Base-by-base conservation (phyloP, 2,888 invertebrate species). In the Ethmia dodecea region DNA sequence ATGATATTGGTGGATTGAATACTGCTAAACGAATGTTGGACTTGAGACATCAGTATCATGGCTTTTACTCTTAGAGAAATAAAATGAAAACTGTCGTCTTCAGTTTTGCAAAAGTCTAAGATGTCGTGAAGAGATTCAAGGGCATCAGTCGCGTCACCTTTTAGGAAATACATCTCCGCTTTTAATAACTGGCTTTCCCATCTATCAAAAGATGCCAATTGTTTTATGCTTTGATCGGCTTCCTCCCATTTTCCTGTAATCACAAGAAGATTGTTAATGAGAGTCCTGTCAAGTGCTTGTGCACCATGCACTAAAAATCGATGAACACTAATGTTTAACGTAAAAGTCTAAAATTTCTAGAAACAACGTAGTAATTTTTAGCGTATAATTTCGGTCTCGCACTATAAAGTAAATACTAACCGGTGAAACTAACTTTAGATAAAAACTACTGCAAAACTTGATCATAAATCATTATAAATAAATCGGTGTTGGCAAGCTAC, bases 151-250 rank as follows among this genome's bases (percentile, higher is more conserved):
- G 86, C 67, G 31, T 84, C 88, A 25, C 87, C 86, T 56, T 88
- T 88, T 15, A 88, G 62, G 42, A 87, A 87, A 55, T 83, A 86
- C 70, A 89, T 78, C 55, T 89, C 89, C 0, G 88, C 88, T 55
- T 73, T 81, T 8, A 87, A 45, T 6, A 92, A 68, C 44, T 90
- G 88, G 42, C 92, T 90, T 49, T 93, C 91, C 77, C 89, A 88
- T 54, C 89, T 76, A 55, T 93, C 90, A 0, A 92, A 76, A 0
- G 92, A 88, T 26, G 90, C 89, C 25, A 94, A 73, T 58, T 91
- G 92, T 37, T 88, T 87, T 41, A 93, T 92, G 28, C 90, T 89
- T 43, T 88, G 88, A 33, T 92, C 89, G 0, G 94, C 93, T 45
- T 90, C 90, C 31, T 88, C 88, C 90, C 92, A 93, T 57, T 91